Conservation (phyloP, 2,888 invertebrate species). For the Oeneis ivallda region DNA sequence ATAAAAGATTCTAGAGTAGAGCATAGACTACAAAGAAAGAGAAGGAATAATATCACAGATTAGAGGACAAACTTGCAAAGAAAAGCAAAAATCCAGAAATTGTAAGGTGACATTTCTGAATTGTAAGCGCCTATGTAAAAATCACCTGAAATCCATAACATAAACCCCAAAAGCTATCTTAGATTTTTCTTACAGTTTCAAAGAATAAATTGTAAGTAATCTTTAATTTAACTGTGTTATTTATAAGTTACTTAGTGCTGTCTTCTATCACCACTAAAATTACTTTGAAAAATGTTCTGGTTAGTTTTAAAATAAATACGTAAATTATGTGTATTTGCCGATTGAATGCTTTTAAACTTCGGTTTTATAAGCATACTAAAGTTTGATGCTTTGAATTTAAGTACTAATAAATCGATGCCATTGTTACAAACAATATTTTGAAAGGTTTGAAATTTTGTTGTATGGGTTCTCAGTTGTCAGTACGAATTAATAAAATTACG, state of each 20-base stretch:
- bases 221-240: slow-evolving; percentile 25
- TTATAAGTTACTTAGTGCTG: neutral
- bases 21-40: neutral
- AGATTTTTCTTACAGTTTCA: slow-evolving; percentile 20
- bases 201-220: slow-evolving; percentile 29
- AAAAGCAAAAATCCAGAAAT: slow-evolving; percentile 24
- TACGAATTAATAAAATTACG: slow-evolving; percentile 31
- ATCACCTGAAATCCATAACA: slow-evolving; percentile 30
- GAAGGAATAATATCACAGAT: no score
- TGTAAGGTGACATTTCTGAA: slow-evolving; percentile 37
- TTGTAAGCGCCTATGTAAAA: slow-evolving; percentile 36
- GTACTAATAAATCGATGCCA: slow-evolving; percentile 6
- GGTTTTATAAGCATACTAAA: neutral
- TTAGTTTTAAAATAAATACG: slow-evolving; percentile 3
- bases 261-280: slow-evolving; percentile 10
- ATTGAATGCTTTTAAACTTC: neutral
- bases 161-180: neutral
- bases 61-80: no score
- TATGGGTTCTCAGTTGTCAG: slow-evolving; percentile 42
- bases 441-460: slow-evolving; percentile 32
- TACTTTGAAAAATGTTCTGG: neutral
- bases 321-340: neutral
- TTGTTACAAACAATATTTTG: slow-evolving; percentile 13
- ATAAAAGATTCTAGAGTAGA: no score
- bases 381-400: neutral